These are phyloP conservation scores for Dryocosmus kuriphilus DNA, from an alignment of 2,888 invertebrate genomes.

Conservation along the genomic window DNA sequence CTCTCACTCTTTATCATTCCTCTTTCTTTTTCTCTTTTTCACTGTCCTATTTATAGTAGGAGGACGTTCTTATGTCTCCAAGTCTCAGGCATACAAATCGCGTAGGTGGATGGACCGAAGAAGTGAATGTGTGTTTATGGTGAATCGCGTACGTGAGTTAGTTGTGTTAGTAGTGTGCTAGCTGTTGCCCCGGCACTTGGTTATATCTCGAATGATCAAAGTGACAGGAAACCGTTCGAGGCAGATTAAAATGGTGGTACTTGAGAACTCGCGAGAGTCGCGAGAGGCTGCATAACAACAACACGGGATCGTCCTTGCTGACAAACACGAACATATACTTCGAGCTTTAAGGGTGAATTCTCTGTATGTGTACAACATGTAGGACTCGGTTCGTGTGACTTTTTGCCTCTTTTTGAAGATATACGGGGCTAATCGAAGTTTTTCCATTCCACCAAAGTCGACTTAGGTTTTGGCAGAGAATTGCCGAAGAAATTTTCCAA, in stretches of 20 bases:
- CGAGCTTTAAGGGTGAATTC: background rate
- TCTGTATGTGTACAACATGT: too few relatives aligned
- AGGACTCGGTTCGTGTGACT: too few relatives aligned
- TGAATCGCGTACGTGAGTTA: background rate
- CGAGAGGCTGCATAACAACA: background rate
- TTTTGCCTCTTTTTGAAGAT: too few relatives aligned
- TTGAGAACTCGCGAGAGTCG: background rate
- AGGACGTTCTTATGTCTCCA: slow-evolving; percentile 38
- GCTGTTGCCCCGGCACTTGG: background rate
- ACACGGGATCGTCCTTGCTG: background rate
- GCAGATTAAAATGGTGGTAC: slow-evolving; percentile 7
- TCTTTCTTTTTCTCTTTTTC: background rate
- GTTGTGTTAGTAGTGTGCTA: background rate
- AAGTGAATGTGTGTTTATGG: slow-evolving; percentile 7
- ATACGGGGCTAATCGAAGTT: too few relatives aligned
- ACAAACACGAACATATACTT: background rate
- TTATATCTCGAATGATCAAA: slow-evolving; percentile 7
- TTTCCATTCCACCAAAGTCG: too few relatives aligned
- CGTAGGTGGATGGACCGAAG: slow-evolving; percentile 5
- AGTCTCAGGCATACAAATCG: slow-evolving; percentile 35
- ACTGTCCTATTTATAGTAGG: slow-evolving; percentile 38
- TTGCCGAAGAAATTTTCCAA: too few relatives aligned
- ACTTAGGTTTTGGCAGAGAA: too few relatives aligned
- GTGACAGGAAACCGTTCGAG: slow-evolving; percentile 2
- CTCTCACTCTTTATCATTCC: background rate